Conservation (phyloP, 2,797 vertebrate species). For the Neosilurus mollespiculum region DNA sequence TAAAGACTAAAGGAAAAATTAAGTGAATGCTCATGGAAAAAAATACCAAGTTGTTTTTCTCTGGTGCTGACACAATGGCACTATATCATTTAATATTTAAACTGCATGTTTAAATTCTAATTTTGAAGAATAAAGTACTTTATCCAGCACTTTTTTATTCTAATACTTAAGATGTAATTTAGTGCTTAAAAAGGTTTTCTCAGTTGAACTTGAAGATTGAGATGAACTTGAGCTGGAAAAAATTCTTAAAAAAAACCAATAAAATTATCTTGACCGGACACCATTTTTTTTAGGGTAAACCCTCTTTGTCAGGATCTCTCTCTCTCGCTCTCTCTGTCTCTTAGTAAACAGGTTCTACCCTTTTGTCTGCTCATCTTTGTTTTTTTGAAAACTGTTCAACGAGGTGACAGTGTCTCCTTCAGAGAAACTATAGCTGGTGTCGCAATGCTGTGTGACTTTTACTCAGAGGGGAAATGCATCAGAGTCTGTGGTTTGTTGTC, state of each 20-base stretch:
- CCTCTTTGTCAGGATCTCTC: too few relatives aligned
- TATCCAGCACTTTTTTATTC: too few relatives aligned
- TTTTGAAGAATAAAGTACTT: neutral
- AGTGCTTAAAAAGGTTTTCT: neutral
- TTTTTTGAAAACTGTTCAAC: constrained; percentile 32
- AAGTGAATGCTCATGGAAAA: neutral
- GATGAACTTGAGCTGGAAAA: neutral
- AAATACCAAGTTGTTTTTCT: neutral
- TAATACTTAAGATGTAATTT: neutral
- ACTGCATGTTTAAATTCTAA: too few relatives aligned
- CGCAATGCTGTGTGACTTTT: constrained; percentile 57
- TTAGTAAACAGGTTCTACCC: constrained; percentile 1
- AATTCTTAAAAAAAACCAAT: neutral
- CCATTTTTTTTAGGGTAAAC: neutral
- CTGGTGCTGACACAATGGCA: too few relatives aligned
- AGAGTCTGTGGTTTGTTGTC: constrained; percentile 66
- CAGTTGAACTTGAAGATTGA: too few relatives aligned
- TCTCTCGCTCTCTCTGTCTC: neutral
- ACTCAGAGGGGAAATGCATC: constrained; percentile 62
- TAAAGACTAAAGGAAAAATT: neutral
- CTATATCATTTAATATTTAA: too few relatives aligned
- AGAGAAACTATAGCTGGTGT: constrained; percentile 51
- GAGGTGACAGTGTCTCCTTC: constrained; percentile 51
- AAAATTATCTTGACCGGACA: neutral
- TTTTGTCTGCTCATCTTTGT: constrained; percentile 28